Percentiles rank a stretch among this genome's conserved stretches.
phyloP scores from a whole-genome alignment of 1,140 invertebrate species.

The Hylaeus volcanicus region DNA sequence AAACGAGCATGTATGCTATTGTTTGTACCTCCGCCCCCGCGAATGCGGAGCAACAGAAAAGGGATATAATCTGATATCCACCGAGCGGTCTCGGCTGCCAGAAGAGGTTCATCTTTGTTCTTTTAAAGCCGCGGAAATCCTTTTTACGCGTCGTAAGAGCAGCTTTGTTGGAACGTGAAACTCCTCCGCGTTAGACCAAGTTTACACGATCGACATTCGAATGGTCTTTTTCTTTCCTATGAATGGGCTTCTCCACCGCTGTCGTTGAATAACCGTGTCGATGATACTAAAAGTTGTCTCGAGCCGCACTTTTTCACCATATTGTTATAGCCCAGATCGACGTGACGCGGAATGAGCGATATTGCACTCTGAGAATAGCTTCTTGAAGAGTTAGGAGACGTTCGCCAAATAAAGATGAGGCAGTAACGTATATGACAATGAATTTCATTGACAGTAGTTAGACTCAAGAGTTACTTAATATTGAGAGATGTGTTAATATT shows the following conservation, averaged over 20 bases:
- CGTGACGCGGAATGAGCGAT: no score
- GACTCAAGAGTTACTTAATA: no score
- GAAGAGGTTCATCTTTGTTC: conserved; percentile 23
- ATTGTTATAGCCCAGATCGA: no score
- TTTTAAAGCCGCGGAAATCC: background rate
- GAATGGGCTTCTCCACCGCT: background rate
- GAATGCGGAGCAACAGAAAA: background rate
- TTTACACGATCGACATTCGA: background rate
- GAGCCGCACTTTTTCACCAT: no score
- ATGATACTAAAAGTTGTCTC: no score
- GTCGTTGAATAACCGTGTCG: no score
- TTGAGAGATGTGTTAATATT: no score
- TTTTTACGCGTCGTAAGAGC: conserved; percentile 2
- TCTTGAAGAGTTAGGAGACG: no score
- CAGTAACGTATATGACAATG: no score
- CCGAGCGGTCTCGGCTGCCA: background rate
- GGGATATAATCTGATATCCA: conserved; percentile 5
- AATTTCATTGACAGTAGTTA: no score
- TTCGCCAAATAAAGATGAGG: no score
- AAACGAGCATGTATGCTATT: background rate
- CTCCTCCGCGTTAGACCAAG: background rate
- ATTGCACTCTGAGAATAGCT: no score
- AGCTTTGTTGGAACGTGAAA: conserved; percentile 7
- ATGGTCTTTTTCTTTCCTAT: background rate
- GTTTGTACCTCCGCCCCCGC: background rate